phyloP scores from a whole-genome alignment of 35 echinoderm and acorn worm genomes.

The Heliocidaris tuberculata region DNA sequence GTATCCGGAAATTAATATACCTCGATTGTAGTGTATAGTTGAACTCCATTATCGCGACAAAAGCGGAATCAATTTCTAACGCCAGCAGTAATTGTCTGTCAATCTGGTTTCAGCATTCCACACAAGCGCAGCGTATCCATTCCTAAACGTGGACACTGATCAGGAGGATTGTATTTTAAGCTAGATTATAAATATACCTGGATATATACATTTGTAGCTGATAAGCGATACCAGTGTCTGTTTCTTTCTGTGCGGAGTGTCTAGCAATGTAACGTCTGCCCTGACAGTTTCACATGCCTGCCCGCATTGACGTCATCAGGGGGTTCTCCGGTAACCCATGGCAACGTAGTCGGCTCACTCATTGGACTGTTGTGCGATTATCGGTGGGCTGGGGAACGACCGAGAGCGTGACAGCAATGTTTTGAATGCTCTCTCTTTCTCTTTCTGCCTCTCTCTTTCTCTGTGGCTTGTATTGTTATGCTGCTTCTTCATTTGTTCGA shows the following conservation, averaged over 20 bases:
- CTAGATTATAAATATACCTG: background rate
- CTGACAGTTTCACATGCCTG: constrained; percentile 20
- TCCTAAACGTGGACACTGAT: background rate
- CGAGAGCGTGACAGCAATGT: constrained; percentile 35
- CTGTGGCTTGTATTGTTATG: constrained; percentile 19
- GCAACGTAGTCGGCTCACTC: constrained; percentile 37
- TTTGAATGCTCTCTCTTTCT: background rate
- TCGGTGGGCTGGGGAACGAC: constrained; percentile 11
- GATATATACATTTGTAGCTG: background rate
- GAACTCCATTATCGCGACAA: background rate
- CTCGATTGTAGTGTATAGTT: background rate
- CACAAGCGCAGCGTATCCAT: background rate
- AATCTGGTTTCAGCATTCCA: background rate
- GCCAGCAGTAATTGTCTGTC: background rate
- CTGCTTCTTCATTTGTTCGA: constrained; percentile 24
- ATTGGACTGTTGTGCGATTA: constrained; percentile 37
- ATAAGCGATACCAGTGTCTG: background rate
- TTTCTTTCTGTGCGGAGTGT: background rate
- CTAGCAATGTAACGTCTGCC: background rate
- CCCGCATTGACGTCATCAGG: constrained; percentile 24
- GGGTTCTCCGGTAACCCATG: constrained; percentile 42
- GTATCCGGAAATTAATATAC: background rate
- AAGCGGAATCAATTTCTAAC: background rate
- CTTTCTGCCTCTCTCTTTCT: background rate
- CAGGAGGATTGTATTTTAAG: background rate